A percentile compares a stretch with the other conserved stretches of the same genome.
These are phyloP conservation scores for Eledona agricola DNA, from an alignment of 2,888 invertebrate genomes.

Conservation along the genomic window DNA sequence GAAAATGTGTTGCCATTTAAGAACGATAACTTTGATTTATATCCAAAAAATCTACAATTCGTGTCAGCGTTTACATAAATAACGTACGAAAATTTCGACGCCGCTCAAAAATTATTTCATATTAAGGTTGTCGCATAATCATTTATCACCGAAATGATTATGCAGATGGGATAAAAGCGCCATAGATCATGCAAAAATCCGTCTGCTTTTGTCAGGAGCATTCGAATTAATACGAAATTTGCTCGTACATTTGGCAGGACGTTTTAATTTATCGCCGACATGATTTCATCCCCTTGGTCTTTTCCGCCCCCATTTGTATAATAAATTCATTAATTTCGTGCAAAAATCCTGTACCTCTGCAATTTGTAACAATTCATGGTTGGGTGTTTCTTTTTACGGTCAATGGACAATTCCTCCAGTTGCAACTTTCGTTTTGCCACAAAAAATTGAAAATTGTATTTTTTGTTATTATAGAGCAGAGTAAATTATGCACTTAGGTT, in stretches of 20 bases:
- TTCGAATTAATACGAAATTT: background rate
- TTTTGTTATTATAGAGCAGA: no score
- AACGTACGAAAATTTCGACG: no score
- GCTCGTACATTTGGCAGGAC: background rate
- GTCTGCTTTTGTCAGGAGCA: slow-evolving; percentile 7
- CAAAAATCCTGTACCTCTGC: background rate
- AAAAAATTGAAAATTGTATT: slow-evolving; percentile 7
- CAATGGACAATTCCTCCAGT: slow-evolving; percentile 13
- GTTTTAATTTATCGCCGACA: slow-evolving; percentile 3
- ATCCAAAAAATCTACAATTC: slow-evolving; percentile 10
- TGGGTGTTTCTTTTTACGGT: slow-evolving; percentile 32
- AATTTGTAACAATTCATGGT: slow-evolving; percentile 11
- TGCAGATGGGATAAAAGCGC: slow-evolving; percentile 1
- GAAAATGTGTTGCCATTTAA: slow-evolving; percentile 28
- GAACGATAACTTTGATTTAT: slow-evolving; percentile 20
- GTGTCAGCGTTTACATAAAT: slow-evolving; percentile 1
- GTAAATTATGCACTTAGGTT: no score
- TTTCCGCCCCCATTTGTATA: no score
- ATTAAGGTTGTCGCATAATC: background rate
- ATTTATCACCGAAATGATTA: slow-evolving; percentile 10
- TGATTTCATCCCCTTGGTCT: no score
- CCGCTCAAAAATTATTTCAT: slow-evolving; percentile 5
- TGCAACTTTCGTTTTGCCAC: slow-evolving; percentile 1
- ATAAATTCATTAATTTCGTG: background rate
- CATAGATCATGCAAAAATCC: slow-evolving; percentile 10